Conservation (phyloP, 2,113 vertebrate genomes). For the Tragelaphus strepsiceros region DNA sequence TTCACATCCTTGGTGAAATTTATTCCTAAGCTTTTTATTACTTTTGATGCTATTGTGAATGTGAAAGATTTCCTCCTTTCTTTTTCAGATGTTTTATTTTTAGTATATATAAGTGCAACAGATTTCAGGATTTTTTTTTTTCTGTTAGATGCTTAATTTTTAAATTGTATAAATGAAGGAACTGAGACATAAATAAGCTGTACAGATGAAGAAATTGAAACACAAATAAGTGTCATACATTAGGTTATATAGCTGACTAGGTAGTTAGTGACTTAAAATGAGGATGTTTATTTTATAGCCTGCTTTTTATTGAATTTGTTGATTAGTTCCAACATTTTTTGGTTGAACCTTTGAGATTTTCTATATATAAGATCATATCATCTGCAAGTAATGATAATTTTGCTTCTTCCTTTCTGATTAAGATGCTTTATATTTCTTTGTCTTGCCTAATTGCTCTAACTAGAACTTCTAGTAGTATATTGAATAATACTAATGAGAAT, state of each 20-base stretch:
- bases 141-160: background rate
- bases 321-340: background rate
- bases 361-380: background rate
- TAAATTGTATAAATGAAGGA: background rate
- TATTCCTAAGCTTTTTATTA: background rate
- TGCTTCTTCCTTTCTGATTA: background rate
- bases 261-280: background rate
- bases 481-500: background rate
- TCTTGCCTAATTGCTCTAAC: background rate
- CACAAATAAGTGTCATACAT: background rate
- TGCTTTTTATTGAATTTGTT: background rate
- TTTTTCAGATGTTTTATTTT: background rate
- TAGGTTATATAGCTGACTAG: background rate
- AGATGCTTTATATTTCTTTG: background rate
- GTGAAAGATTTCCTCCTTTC: background rate
- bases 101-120: background rate
- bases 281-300: background rate
- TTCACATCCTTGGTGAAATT: background rate
- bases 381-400: background rate
- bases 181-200: background rate
- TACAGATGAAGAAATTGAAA: constrained; percentile 2
- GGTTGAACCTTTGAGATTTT: background rate
- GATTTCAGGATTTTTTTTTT: background rate
- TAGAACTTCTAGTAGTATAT: background rate
- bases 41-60: background rate